Conservation (phyloP, 2,888 invertebrate genomes). For the Ophioninae sp. region DNA sequence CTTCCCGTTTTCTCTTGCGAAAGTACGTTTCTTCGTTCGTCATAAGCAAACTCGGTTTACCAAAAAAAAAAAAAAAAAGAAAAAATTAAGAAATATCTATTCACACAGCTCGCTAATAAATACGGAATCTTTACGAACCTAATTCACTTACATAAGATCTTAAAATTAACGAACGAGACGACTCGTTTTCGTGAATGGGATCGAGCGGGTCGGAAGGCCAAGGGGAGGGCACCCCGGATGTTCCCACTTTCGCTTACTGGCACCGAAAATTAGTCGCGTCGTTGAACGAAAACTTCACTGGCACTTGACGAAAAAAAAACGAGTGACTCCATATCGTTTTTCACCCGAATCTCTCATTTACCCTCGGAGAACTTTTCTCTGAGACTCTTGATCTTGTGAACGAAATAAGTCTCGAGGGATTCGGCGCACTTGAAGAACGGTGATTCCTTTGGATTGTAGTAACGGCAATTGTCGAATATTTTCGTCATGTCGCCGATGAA, state of each 20-base stretch:
- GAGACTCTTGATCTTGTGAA: conserved; percentile 94
- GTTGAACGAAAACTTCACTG: conserved; percentile 39
- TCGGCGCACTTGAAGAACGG: conserved; percentile 98
- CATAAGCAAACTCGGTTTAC: conserved; percentile 7
- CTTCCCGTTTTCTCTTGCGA: background rate
- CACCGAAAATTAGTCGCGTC: conserved; percentile 28
- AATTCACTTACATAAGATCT: conserved; percentile 35
- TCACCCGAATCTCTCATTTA: conserved; percentile 70
- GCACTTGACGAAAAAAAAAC: conserved; percentile 34
- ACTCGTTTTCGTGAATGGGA: conserved; percentile 20
- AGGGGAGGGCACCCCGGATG: background rate
- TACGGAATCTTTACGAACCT: conserved; percentile 63
- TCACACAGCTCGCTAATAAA: conserved; percentile 74
- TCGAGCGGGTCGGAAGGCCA: background rate
- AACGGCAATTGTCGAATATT: conserved; percentile 99
- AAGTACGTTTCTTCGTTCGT: conserved; percentile 20
- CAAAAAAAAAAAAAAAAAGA: conserved; percentile 57
- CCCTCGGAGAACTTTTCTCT: conserved; percentile 90
- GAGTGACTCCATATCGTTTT: conserved; percentile 9
- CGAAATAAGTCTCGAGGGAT: conserved; percentile 96
- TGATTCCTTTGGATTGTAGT: conserved; percentile 97
- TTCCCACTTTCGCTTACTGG: conserved; percentile 39
- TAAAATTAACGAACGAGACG: conserved; percentile 38
- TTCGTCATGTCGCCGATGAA: conserved; percentile 99
- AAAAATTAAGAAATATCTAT: conserved; percentile 59